phyloP scores from a whole-genome alignment of 1,140 invertebrate genomes.

The Euschistus heros region DNA sequence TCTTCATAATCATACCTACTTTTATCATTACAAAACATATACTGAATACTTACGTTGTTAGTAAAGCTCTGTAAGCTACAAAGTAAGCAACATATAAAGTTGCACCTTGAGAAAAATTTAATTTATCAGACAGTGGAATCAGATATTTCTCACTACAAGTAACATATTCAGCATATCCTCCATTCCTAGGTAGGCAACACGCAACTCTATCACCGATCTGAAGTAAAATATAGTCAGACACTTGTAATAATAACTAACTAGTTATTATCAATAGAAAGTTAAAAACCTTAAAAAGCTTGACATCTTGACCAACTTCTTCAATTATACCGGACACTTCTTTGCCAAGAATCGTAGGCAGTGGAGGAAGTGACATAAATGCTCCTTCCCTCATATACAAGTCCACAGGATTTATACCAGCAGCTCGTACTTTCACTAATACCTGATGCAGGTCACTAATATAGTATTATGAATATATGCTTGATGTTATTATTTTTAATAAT shows the following conservation, averaged over 20 bases:
- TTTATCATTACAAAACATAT: too few relatives aligned
- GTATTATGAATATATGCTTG: background rate
- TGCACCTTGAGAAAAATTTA: conserved; percentile 44
- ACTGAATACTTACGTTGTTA: conserved; percentile 38
- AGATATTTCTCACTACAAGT: conserved; percentile 33
- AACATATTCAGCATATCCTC: conserved; percentile 44
- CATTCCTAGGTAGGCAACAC: conserved; percentile 31
- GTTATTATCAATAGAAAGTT: background rate
- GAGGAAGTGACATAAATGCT: conserved; percentile 35
- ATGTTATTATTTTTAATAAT: too few relatives aligned
- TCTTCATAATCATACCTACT: too few relatives aligned
- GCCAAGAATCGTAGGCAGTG: conserved; percentile 44
- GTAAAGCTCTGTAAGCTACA: conserved; percentile 43
- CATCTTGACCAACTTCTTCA: conserved; percentile 37
- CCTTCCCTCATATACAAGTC: conserved; percentile 48
- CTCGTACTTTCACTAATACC: conserved; percentile 41
- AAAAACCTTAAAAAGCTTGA: conserved; percentile 39
- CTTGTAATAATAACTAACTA: background rate
- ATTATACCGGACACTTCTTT: conserved; percentile 44
- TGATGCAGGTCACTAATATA: conserved; percentile 26
- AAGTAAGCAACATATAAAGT: conserved; percentile 47
- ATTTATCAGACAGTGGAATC: conserved; percentile 35
- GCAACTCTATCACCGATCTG: conserved; percentile 45
- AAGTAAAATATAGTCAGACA: conserved; percentile 16
- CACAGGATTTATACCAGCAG: conserved; percentile 48